Evolutionary conservation across 2,113 vertebrate genomes (phyloP).

Genomic region (Limanda limanda): DNA sequence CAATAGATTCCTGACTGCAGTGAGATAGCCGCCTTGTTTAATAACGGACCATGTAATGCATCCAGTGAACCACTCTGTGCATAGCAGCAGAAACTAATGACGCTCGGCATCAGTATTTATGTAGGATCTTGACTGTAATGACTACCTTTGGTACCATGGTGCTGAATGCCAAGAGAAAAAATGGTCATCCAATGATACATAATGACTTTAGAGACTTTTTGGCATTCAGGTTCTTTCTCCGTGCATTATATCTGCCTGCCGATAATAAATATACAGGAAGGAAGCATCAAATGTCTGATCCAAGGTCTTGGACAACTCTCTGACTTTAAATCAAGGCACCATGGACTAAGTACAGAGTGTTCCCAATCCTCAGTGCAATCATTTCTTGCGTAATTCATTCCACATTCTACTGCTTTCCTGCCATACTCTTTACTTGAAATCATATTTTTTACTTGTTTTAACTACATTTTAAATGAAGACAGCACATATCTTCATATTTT

Average conservation of each 20-base stretch:
- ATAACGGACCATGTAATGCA: background rate
- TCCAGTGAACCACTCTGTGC: background rate
- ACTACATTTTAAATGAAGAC: background rate
- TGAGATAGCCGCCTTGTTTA: conserved; percentile 10
- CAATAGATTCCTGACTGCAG: conserved; percentile 6
- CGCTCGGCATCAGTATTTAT: background rate
- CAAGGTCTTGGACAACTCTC: conserved; percentile 1
- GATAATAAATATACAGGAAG: conserved; percentile 2
- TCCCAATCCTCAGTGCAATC: background rate
- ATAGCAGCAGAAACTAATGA: conserved; percentile 10
- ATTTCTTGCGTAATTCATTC: background rate
- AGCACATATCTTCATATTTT: background rate
- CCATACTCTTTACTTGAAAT: background rate
- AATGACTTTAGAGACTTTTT: background rate
- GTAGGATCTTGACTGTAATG: background rate
- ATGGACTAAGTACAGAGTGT: background rate
- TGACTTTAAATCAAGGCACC: conserved; percentile 1
- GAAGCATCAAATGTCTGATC: background rate
- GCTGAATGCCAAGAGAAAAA: background rate
- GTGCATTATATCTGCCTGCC: background rate
- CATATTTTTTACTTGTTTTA: background rate
- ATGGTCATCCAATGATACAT: background rate
- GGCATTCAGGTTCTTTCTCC: background rate
- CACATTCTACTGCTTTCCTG: background rate
- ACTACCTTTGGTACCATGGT: background rate